phyloP scores from a whole-genome alignment of 2,113 vertebrate genomes.

The Sisor rabdophorus region DNA sequence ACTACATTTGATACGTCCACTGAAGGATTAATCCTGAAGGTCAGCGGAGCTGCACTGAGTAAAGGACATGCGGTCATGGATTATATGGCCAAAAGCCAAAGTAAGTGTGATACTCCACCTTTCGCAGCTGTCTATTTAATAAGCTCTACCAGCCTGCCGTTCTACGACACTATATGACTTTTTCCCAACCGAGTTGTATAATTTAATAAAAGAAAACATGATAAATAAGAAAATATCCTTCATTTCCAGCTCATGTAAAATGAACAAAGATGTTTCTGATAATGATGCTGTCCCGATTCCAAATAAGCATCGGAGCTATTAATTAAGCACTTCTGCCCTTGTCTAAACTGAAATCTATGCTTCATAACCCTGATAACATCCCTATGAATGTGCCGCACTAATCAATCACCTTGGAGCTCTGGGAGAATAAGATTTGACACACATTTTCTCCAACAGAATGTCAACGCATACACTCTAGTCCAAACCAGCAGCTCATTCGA shows the following conservation, averaged over 20 bases:
- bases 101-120: slow-evolving; percentile 50
- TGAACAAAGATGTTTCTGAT: background rate
- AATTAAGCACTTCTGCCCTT: background rate
- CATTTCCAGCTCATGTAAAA: background rate
- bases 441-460: slow-evolving; percentile 62
- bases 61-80: slow-evolving; percentile 70
- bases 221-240: too few species aligned
- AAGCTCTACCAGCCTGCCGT: background rate
- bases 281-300: background rate
- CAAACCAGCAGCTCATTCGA: slow-evolving; percentile 55
- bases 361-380: background rate
- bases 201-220: background rate
- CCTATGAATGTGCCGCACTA: slow-evolving; percentile 6
- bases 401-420: slow-evolving; percentile 32
- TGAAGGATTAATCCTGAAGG: slow-evolving; percentile 76
- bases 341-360: slow-evolving; percentile 16
- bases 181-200: background rate
- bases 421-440: slow-evolving; percentile 54
- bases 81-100: slow-evolving; percentile 63
- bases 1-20: slow-evolving; percentile 71
- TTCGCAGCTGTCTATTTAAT: slow-evolving; percentile 24
- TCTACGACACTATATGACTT: background rate
- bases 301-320: background rate
- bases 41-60: slow-evolving; percentile 63
- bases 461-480: slow-evolving; percentile 59